Evolutionary conservation across 2,888 invertebrate species (phyloP).

Genomic region (Oegoconia quadripuncta): DNA sequence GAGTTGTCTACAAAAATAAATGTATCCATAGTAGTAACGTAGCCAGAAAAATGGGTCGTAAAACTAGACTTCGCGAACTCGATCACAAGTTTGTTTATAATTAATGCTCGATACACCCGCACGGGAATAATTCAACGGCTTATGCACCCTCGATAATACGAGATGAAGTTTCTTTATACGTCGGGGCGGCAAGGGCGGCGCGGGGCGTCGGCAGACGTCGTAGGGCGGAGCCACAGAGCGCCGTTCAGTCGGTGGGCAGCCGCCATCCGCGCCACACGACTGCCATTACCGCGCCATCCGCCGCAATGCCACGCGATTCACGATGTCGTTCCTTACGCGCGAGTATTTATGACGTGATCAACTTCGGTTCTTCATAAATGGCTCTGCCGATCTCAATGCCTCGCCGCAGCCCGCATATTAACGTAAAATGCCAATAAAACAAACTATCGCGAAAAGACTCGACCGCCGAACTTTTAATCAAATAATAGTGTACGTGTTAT

Average conservation of each 20-base stretch:
- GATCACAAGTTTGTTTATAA: slow-evolving; percentile 60
- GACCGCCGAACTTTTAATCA: slow-evolving; percentile 70
- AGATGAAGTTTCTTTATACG: slow-evolving; percentile 74
- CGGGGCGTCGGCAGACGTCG: slow-evolving; percentile 55
- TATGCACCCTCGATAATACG: slow-evolving; percentile 74
- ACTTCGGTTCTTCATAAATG: slow-evolving; percentile 66
- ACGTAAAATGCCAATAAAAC: slow-evolving; percentile 74
- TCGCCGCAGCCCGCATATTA: slow-evolving; percentile 51
- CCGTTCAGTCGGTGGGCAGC: slow-evolving; percentile 75
- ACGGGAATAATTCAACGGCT: slow-evolving; percentile 68
- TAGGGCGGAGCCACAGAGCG: slow-evolving; percentile 64
- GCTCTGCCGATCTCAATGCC: slow-evolving; percentile 62
- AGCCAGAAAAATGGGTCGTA: slow-evolving; percentile 5
- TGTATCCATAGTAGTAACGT: too few relatives aligned
- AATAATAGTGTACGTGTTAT: slow-evolving; percentile 74
- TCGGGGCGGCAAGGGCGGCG: slow-evolving; percentile 54
- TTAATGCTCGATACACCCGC: slow-evolving; percentile 64
- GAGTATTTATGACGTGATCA: slow-evolving; percentile 73
- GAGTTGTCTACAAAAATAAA: too few relatives aligned
- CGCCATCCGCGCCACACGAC: slow-evolving; percentile 58
- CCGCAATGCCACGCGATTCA: slow-evolving; percentile 66
- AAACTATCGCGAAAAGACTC: slow-evolving; percentile 65
- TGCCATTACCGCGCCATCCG: slow-evolving; percentile 33
- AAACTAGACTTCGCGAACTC: slow-evolving; percentile 40
- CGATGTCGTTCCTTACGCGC: slow-evolving; percentile 64